phyloP scores from a whole-genome alignment of 2,888 invertebrate species.

The Caradrina kadenii region DNA sequence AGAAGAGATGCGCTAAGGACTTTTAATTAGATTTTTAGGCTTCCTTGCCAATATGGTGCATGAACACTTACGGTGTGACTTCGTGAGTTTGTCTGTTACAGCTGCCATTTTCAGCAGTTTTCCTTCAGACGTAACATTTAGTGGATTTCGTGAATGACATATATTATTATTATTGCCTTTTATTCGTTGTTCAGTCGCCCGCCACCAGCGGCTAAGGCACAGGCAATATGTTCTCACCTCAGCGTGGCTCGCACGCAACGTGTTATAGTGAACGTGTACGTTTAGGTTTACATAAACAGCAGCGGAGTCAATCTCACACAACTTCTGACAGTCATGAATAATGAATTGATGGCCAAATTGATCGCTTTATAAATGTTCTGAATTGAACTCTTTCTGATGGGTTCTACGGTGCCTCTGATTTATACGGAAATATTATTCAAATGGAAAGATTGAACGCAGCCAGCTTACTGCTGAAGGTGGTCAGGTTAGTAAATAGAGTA shows the following conservation, averaged over 20 bases:
- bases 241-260: neutral
- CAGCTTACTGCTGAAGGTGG: neutral
- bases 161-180: neutral
- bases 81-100: too few relatives aligned
- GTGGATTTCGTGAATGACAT: neutral
- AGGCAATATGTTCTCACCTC: neutral
- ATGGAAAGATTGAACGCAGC: neutral
- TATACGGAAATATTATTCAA: neutral
- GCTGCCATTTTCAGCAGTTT: too few relatives aligned
- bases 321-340: constrained; percentile 36
- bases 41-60: too few relatives aligned
- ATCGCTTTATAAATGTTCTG: constrained; percentile 39
- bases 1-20: too few relatives aligned
- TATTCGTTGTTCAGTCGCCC: neutral
- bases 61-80: too few relatives aligned
- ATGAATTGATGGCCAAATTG: constrained; percentile 44
- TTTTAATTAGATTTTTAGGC: too few relatives aligned
- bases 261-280: neutral
- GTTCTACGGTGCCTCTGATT: neutral
- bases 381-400: constrained; percentile 21
- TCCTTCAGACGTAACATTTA: neutral
- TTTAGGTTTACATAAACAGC: constrained; percentile 5
- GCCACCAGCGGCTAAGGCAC: neutral
- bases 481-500: neutral
- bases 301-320: constrained; percentile 24